Percentiles rank a stretch among this genome's conserved stretches.
Evolutionary conservation across 2,888 invertebrate species (phyloP).

Genomic region (Magallana nippona): DNA sequence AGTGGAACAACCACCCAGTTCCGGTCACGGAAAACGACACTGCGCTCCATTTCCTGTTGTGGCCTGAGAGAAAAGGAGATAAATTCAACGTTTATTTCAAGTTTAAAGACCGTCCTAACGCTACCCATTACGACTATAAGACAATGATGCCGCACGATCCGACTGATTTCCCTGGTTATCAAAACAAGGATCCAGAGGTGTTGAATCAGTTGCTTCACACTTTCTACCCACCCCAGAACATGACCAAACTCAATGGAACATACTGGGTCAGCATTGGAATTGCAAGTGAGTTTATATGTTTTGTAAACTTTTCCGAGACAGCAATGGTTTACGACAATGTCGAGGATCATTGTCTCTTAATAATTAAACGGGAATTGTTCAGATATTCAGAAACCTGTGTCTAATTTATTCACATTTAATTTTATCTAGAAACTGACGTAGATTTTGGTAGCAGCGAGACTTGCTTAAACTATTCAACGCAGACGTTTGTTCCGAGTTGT

Average conservation of each 20-base stretch:
- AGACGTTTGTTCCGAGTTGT: constrained; percentile 73
- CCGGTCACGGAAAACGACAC: constrained; percentile 71
- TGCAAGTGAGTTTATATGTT: constrained; percentile 61
- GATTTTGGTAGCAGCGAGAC: constrained; percentile 58
- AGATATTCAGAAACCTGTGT: too few species aligned
- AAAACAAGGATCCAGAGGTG: constrained; percentile 50
- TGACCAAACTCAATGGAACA: constrained; percentile 74
- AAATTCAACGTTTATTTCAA: constrained; percentile 59
- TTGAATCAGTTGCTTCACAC: constrained; percentile 70
- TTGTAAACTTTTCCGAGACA: too few species aligned
- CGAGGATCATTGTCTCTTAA: too few species aligned
- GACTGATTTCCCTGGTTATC: constrained; percentile 52
- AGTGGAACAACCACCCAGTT: constrained; percentile 70
- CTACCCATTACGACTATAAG: constrained; percentile 71
- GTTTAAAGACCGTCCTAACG: constrained; percentile 73
- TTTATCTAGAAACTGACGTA: constrained; percentile 61
- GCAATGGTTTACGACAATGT: too few species aligned
- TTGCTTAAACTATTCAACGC: constrained; percentile 73
- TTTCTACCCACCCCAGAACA: constrained; percentile 67
- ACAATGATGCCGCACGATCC: constrained; percentile 67
- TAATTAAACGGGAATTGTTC: too few species aligned
- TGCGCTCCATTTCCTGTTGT: constrained; percentile 71
- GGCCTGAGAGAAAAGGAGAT: constrained; percentile 44
- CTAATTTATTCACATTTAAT: neutral
- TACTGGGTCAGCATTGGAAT: constrained; percentile 76